These are phyloP conservation scores for Mugil cephalus DNA, from an alignment of 2,113 vertebrate genomes.

Conservation along the genomic window DNA sequence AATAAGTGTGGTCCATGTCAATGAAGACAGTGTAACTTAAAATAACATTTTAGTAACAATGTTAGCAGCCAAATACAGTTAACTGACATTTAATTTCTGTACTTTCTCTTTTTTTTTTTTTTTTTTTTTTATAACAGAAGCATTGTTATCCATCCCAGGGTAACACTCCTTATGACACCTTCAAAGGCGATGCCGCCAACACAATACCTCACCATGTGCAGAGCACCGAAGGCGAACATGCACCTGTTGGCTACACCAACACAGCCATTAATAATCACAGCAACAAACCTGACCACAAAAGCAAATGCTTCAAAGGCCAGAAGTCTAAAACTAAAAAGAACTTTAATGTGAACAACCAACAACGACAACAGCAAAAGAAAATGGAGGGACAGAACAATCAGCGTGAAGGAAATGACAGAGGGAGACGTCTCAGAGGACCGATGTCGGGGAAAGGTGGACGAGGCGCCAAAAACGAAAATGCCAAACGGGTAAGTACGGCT, in stretches of 20 bases:
- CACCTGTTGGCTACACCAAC: conserved; percentile 81
- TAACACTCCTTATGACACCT: conserved; percentile 66
- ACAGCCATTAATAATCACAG: conserved; percentile 81
- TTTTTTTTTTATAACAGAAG: conserved; percentile 31
- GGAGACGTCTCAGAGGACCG: neutral
- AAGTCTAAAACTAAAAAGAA: neutral
- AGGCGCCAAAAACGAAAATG: neutral
- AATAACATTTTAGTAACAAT: too few relatives aligned
- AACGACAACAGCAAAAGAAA: conserved; percentile 3
- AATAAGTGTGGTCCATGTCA: too few relatives aligned
- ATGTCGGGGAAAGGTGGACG: neutral
- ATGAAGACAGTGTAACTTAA: too few relatives aligned
- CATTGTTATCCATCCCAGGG: conserved; percentile 5
- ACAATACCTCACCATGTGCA: conserved; percentile 78
- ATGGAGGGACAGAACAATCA: neutral
- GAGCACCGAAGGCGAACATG: conserved; percentile 77
- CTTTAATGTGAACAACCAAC: neutral
- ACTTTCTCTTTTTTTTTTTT: neutral
- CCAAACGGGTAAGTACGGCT: conserved; percentile 26
- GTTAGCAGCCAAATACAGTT: too few relatives aligned
- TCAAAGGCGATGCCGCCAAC: conserved; percentile 83
- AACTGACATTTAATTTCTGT: neutral
- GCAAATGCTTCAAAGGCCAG: conserved; percentile 23
- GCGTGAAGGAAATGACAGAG: neutral
- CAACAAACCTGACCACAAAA: conserved; percentile 78